Conservation (phyloP, 2,113 vertebrate genomes). For the Strigops habroptila region DNA sequence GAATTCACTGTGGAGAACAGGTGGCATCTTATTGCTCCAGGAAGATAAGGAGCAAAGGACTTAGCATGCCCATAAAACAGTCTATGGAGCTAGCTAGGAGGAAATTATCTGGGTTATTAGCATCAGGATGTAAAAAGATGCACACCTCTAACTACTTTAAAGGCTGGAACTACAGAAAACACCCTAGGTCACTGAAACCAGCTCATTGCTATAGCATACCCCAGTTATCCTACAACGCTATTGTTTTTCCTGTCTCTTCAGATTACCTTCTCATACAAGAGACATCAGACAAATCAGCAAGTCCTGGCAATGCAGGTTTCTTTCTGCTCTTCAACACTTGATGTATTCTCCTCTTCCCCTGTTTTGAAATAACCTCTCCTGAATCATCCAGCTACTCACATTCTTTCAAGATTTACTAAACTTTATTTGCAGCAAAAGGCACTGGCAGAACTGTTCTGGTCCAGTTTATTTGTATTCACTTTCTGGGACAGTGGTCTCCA, state of each 20-base stretch:
- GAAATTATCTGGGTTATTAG: constrained; percentile 31
- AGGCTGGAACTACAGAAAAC: not conserved
- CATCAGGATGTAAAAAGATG: constrained; percentile 32
- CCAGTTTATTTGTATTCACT: not conserved
- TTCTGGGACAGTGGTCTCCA: not conserved
- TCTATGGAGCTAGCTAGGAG: not conserved
- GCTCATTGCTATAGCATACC: not conserved
- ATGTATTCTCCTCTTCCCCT: not conserved
- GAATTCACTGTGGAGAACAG: not conserved
- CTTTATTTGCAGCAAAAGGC: not conserved
- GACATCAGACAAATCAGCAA: not conserved
- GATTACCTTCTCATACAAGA: not conserved
- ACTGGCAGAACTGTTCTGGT: not conserved
- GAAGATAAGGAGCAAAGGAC: not conserved
- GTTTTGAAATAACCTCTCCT: not conserved
- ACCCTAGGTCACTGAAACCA: not conserved
- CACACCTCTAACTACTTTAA: not conserved
- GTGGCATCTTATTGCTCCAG: not conserved
- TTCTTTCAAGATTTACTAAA: not conserved
- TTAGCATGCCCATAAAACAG: not conserved
- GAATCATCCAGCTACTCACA: not conserved
- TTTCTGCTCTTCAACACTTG: not conserved
- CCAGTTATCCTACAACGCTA: not conserved
- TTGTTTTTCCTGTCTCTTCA: not conserved
- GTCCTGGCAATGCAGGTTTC: not conserved